Conservation (phyloP, 2,113 vertebrate genomes). For the Guaruba guarouba region DNA sequence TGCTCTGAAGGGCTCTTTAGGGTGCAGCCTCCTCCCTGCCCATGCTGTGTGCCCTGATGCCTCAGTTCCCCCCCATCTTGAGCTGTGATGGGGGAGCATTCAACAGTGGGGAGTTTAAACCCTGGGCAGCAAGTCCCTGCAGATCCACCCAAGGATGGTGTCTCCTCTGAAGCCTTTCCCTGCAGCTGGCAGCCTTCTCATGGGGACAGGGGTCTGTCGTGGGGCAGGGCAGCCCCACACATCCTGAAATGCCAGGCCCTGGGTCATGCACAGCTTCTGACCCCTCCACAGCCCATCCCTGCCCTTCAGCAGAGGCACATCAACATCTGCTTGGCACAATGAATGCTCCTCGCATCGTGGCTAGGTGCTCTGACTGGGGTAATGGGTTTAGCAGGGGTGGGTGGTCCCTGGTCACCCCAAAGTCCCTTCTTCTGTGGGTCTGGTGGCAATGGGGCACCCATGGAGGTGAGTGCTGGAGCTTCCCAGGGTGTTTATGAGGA, state of each 20-base stretch:
- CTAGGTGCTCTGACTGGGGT: background rate
- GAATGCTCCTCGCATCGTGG: background rate
- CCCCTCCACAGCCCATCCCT: background rate
- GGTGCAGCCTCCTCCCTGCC: background rate
- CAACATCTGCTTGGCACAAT: background rate
- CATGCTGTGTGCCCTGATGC: fast-evolving
- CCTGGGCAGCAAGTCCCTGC: background rate
- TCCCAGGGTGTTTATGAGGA: background rate
- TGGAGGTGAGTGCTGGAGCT: background rate
- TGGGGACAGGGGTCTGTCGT: background rate
- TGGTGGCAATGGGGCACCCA: background rate
- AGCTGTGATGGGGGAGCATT: background rate
- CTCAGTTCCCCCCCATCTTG: background rate
- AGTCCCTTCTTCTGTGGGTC: background rate
- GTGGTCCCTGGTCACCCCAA: background rate
- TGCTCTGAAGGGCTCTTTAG: background rate
- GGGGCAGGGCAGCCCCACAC: background rate
- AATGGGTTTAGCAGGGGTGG: background rate
- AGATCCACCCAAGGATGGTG: background rate
- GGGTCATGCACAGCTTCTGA: background rate
- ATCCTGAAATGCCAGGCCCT: fast-evolving
- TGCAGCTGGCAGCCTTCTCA: background rate
- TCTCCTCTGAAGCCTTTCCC: background rate
- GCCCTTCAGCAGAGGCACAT: fast-evolving
- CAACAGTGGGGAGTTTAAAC: background rate